These are phyloP conservation scores for Agrypnia vestita DNA, from an alignment of 1,140 invertebrate species.

Conservation along the genomic window DNA sequence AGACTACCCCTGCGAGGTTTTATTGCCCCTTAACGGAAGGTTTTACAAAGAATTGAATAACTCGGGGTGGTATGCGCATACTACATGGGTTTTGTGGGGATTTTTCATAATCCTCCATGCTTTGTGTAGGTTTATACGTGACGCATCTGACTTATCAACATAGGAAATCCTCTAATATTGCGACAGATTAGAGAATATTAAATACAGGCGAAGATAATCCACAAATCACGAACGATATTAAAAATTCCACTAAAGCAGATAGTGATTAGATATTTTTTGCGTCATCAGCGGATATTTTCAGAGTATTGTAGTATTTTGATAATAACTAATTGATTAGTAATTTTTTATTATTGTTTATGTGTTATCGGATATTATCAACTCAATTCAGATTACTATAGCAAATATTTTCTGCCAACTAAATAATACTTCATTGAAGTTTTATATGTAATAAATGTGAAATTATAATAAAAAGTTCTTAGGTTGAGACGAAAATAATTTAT, in stretches of 20 bases:
- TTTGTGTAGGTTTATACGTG: not conserved
- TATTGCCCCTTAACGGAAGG: not conserved
- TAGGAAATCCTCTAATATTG: not conserved
- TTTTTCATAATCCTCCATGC: too few relatives aligned
- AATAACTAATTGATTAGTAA: too few relatives aligned
- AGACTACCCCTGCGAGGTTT: not conserved
- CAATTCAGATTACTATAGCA: too few relatives aligned
- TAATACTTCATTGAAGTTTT: too few relatives aligned
- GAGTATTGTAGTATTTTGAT: not conserved
- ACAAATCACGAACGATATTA: slow-evolving; percentile 37
- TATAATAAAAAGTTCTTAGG: too few relatives aligned
- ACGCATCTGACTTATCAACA: slow-evolving; percentile 30
- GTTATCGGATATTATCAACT: too few relatives aligned
- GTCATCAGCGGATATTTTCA: not conserved
- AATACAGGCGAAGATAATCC: slow-evolving; percentile 13
- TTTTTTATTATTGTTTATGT: too few relatives aligned
- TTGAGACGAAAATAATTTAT: too few relatives aligned
- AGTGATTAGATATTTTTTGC: not conserved
- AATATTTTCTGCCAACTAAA: too few relatives aligned
- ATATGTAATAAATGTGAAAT: too few relatives aligned
- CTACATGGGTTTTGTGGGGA: too few relatives aligned
- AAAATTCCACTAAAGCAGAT: not conserved
- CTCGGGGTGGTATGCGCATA: too few relatives aligned
- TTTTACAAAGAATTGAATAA: not conserved
- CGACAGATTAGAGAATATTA: slow-evolving; percentile 23